Percentiles rank a stretch among this genome's conserved stretches.
phyloP scores from a whole-genome alignment of 1,140 invertebrate genomes.

The Chrysoperla carnea region DNA sequence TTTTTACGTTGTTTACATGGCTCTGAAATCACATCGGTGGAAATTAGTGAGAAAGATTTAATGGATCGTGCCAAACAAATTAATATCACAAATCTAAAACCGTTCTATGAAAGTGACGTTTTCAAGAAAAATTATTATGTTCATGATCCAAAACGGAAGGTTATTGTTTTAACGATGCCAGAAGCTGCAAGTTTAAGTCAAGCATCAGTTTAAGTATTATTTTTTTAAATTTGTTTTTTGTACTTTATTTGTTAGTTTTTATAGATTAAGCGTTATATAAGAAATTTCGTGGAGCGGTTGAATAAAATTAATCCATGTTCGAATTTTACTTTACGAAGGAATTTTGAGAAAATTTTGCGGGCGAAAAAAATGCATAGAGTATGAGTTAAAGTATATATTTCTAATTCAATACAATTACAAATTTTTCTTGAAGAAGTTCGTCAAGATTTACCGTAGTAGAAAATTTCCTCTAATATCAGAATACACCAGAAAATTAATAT shows the following conservation, averaged over 20 bases:
- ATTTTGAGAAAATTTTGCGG: no score
- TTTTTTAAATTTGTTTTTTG: background rate
- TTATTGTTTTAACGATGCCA: conserved; percentile 69
- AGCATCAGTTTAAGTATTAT: background rate
- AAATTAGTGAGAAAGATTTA: conserved; percentile 84
- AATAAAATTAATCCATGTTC: no score
- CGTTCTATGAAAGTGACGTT: conserved; percentile 84
- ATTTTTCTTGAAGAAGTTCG: no score
- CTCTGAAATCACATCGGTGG: conserved; percentile 51
- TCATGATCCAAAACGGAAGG: conserved; percentile 66
- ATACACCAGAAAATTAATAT: no score
- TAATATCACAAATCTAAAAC: conserved; percentile 72
- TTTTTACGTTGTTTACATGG: conserved; percentile 73
- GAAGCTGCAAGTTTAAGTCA: conserved; percentile 18
- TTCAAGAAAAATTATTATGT: conserved; percentile 82
- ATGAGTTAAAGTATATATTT: no score
- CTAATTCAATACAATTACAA: no score
- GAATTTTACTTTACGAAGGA: no score
- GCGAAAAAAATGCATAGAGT: no score
- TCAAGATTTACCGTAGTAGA: no score
- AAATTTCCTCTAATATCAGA: no score
- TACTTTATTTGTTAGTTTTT: conserved; percentile 15
- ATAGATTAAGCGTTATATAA: no score
- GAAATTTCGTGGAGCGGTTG: no score
- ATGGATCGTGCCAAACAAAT: conserved; percentile 83